These are phyloP conservation scores for Xyliphius kryptos DNA, from an alignment of 2,113 vertebrate species.

Conservation along the genomic window DNA sequence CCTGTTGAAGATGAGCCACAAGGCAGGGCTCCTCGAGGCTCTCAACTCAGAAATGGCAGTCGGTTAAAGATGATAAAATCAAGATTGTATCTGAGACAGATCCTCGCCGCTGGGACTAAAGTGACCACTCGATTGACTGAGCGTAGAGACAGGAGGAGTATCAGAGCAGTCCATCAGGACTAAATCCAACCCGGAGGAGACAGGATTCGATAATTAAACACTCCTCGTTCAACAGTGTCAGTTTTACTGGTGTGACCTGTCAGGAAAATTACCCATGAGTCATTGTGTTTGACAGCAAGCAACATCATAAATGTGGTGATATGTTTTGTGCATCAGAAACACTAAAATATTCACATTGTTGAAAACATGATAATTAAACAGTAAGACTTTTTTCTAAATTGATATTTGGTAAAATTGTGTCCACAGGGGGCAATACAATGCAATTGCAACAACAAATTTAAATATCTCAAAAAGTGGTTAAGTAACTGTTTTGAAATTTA, in stretches of 20 bases:
- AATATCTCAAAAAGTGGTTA: too few relatives aligned
- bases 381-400: too few relatives aligned
- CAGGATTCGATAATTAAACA: slow-evolving; percentile 25
- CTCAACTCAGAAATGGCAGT: background rate
- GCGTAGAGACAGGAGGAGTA: background rate
- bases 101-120: background rate
- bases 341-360: too few relatives aligned
- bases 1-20: slow-evolving; percentile 2
- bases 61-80: slow-evolving; percentile 15
- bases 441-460: too few relatives aligned
- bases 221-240: slow-evolving; percentile 2
- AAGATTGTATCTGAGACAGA: background rate
- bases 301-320: background rate
- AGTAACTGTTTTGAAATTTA: too few relatives aligned
- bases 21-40: background rate
- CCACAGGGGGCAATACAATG: too few relatives aligned
- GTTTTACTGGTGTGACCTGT: background rate
- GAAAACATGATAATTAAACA: too few relatives aligned
- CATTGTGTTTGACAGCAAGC: slow-evolving; percentile 17
- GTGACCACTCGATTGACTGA: slow-evolving; percentile 3
- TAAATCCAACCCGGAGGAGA: slow-evolving; percentile 10
- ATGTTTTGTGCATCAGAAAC: background rate
- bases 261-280: slow-evolving; percentile 3
- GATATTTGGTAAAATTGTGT: too few relatives aligned
- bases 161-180: slow-evolving; percentile 9